phyloP scores from a whole-genome alignment of 2,888 invertebrate genomes.

The Perizoma affinitatum region DNA sequence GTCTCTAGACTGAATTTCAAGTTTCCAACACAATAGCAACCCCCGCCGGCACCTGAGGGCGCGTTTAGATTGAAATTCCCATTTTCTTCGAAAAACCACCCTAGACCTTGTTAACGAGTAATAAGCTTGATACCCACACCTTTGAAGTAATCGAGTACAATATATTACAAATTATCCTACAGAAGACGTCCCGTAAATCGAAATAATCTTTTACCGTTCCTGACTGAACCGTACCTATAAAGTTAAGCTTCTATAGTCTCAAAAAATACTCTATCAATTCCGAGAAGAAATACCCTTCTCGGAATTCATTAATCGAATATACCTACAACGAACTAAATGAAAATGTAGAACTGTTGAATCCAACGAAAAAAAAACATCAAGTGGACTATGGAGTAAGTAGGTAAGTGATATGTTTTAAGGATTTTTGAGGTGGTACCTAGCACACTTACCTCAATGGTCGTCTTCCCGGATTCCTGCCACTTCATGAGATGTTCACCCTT shows the following conservation, averaged over 20 bases:
- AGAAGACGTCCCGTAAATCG: neutral
- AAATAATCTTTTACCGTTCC: too few relatives aligned
- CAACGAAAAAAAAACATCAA: too few relatives aligned
- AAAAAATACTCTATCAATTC: too few relatives aligned
- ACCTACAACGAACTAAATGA: too few relatives aligned
- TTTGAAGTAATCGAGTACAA: slow-evolving; percentile 39
- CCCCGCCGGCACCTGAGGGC: slow-evolving; percentile 68
- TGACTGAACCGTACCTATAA: too few relatives aligned
- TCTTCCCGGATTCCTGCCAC: slow-evolving; percentile 85
- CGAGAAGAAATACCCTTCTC: too few relatives aligned
- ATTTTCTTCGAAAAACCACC: slow-evolving; percentile 69
- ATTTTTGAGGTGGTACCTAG: slow-evolving; percentile 5
- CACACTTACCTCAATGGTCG: slow-evolving; percentile 81
- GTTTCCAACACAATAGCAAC: slow-evolving; percentile 49
- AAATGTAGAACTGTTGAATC: too few relatives aligned
- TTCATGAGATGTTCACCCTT: slow-evolving; percentile 86
- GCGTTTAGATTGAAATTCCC: slow-evolving; percentile 78
- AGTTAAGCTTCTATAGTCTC: too few relatives aligned
- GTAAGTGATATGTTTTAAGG: too few relatives aligned
- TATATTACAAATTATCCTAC: neutral
- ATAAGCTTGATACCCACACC: slow-evolving; percentile 67
- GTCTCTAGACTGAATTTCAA: slow-evolving; percentile 51
- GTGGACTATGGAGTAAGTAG: too few relatives aligned
- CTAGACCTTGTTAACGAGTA: slow-evolving; percentile 53
- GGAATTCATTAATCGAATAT: too few relatives aligned